Conservation (phyloP, 1,140 invertebrate species). For the Amyelois transitella region DNA sequence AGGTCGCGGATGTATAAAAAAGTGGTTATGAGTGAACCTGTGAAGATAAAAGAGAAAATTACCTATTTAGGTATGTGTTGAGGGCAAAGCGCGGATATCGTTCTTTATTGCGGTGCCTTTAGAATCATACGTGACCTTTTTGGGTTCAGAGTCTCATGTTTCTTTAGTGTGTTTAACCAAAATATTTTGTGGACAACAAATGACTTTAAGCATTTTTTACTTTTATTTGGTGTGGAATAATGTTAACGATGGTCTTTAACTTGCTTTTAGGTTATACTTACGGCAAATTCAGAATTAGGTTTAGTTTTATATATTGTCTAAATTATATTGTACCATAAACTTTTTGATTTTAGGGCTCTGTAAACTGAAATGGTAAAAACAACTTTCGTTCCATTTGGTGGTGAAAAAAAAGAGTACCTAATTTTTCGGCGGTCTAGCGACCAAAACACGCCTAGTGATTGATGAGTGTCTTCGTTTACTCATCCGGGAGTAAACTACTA, state of each 20-base stretch:
- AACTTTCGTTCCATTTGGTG: no score
- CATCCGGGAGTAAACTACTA: background rate
- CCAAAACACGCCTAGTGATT: background rate
- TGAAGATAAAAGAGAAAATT: conserved; percentile 9
- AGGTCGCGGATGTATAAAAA: background rate
- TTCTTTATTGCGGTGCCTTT: conserved; percentile 7
- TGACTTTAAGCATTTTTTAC: no score
- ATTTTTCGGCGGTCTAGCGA: background rate
- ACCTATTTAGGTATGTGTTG: conserved; percentile 6
- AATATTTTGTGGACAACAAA: background rate
- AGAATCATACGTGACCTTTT: conserved; percentile 6
- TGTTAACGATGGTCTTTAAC: no score
- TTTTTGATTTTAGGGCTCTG: no score
- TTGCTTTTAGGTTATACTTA: no score
- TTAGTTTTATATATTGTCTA: no score
- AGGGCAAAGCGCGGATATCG: conserved; percentile 1
- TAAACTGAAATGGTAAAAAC: no score
- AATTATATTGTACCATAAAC: no score
- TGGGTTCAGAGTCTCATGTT: background rate
- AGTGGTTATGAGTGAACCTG: conserved; percentile 2
- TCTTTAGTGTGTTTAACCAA: background rate
- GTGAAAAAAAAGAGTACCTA: background rate
- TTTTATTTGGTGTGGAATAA: no score
- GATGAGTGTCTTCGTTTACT: background rate
- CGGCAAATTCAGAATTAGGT: no score